These are phyloP conservation scores for Gymnosoma rotundatum DNA, from an alignment of 2,888 invertebrate genomes.

Conservation along the genomic window DNA sequence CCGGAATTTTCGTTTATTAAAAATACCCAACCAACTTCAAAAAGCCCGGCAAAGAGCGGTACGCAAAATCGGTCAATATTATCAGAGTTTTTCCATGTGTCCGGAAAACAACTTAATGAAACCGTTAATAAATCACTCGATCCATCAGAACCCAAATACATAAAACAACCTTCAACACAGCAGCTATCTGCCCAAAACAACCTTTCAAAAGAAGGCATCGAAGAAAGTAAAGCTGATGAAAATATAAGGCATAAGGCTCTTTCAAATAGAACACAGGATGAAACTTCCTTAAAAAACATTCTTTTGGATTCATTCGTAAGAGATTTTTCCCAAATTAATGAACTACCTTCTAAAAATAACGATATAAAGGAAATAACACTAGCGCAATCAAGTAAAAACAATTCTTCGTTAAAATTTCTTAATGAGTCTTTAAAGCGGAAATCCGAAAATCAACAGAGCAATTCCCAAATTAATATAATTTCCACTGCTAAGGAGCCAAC, in stretches of 20 bases:
- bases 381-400: slow-evolving; percentile 44
- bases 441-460: background rate
- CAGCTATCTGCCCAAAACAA: background rate
- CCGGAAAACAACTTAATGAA: slow-evolving; percentile 46
- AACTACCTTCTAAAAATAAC: slow-evolving; percentile 27
- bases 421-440: slow-evolving; percentile 53
- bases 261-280: slow-evolving; percentile 21
- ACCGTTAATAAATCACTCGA: slow-evolving; percentile 60
- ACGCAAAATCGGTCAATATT: slow-evolving; percentile 35
- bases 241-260: slow-evolving; percentile 6
- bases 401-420: slow-evolving; percentile 63
- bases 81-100: slow-evolving; percentile 38
- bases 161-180: slow-evolving; percentile 27
- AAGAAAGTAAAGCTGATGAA: background rate
- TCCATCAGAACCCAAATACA: slow-evolving; percentile 20
- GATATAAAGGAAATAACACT: slow-evolving; percentile 38
- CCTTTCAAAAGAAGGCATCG: background rate
- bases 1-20: slow-evolving; percentile 61
- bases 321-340: slow-evolving; percentile 73
- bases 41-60: slow-evolving; percentile 35
- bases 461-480: slow-evolving; percentile 9
- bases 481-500: slow-evolving; percentile 21
- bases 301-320: slow-evolving; percentile 76
- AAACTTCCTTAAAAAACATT: slow-evolving; percentile 49
- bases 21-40: slow-evolving; percentile 43